Percentiles rank a stretch among this genome's conserved stretches.
phyloP scores from a whole-genome alignment of 2,797 vertebrate species.

The Pangasius krempfi region DNA sequence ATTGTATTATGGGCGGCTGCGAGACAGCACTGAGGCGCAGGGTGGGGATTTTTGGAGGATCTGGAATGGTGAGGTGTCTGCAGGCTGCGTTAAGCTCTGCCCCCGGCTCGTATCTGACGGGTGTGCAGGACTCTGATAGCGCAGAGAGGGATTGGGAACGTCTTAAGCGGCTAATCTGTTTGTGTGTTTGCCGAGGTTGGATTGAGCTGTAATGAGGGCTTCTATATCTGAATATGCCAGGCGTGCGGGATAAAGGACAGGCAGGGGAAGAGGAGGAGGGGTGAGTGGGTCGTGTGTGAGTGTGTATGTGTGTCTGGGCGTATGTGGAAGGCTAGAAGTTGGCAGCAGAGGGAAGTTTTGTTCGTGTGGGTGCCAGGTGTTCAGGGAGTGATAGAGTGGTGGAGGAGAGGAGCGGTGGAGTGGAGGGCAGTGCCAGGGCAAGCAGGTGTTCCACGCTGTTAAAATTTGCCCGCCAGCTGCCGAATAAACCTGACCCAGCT shows the following conservation, averaged over 20 bases:
- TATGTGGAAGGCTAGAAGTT: conserved; percentile 61
- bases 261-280: conserved; percentile 17
- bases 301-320: conserved; percentile 49
- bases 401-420: conserved; percentile 37
- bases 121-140: conserved; percentile 83
- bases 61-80: conserved; percentile 46
- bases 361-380: conserved; percentile 51
- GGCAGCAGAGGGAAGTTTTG: conserved; percentile 56
- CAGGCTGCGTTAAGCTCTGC: conserved; percentile 77
- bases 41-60: conserved; percentile 70
- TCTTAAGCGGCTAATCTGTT: conserved; percentile 80
- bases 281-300: conserved; percentile 54
- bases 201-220: conserved; percentile 87
- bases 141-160: conserved; percentile 77
- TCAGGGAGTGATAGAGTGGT: conserved; percentile 37
- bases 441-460: conserved; percentile 58
- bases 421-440: conserved; percentile 56
- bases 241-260: conserved; percentile 78
- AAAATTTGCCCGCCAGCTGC: conserved; percentile 49
- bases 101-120: conserved; percentile 81
- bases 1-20: conserved; percentile 85
- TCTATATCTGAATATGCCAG: conserved; percentile 87
- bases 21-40: conserved; percentile 77
- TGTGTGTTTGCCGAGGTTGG: conserved; percentile 87
- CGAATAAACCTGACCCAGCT: conserved; percentile 46